These are phyloP conservation scores for Drosophila subquinaria DNA, from an alignment of 2,888 invertebrate species.

Conservation along the genomic window DNA sequence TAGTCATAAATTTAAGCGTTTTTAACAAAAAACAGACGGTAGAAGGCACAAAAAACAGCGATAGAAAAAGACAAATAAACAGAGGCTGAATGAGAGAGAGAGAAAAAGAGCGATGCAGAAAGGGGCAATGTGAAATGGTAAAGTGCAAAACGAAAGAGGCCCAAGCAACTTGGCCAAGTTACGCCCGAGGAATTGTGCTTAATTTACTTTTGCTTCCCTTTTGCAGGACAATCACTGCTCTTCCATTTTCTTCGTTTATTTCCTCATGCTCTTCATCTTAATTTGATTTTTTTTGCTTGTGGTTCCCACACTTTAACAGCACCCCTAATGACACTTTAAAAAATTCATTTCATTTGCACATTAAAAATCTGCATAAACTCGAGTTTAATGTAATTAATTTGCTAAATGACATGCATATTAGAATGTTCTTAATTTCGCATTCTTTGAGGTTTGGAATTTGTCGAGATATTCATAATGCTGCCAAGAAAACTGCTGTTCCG, in stretches of 20 bases:
- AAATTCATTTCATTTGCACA: slow-evolving; percentile 44
- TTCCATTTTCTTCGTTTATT: slow-evolving; percentile 1
- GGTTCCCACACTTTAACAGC: slow-evolving; percentile 30
- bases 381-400: slow-evolving; percentile 59
- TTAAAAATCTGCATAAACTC: slow-evolving; percentile 54
- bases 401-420: slow-evolving; percentile 37
- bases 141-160: slow-evolving; percentile 33
- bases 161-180: slow-evolving; percentile 55
- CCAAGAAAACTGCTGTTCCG: neutral
- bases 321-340: slow-evolving; percentile 71
- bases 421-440: slow-evolving; percentile 8
- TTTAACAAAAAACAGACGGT: slow-evolving; percentile 68
- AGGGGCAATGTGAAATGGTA: slow-evolving; percentile 17
- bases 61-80: slow-evolving; percentile 27
- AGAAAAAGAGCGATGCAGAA: neutral
- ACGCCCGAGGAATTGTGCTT: slow-evolving; percentile 75
- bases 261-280: slow-evolving; percentile 16
- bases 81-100: neutral
- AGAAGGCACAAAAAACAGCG: slow-evolving; percentile 28
- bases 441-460: slow-evolving; percentile 5
- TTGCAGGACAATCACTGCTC: slow-evolving; percentile 25
- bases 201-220: slow-evolving; percentile 67
- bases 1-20: slow-evolving; percentile 76
- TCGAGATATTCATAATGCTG: slow-evolving; percentile 4
- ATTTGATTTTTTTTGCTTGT: slow-evolving; percentile 18